Percentiles rank a stretch among this genome's conserved stretches.
phyloP scores from a whole-genome alignment of 2,888 invertebrate species.

The Epistrophella euchroma region DNA sequence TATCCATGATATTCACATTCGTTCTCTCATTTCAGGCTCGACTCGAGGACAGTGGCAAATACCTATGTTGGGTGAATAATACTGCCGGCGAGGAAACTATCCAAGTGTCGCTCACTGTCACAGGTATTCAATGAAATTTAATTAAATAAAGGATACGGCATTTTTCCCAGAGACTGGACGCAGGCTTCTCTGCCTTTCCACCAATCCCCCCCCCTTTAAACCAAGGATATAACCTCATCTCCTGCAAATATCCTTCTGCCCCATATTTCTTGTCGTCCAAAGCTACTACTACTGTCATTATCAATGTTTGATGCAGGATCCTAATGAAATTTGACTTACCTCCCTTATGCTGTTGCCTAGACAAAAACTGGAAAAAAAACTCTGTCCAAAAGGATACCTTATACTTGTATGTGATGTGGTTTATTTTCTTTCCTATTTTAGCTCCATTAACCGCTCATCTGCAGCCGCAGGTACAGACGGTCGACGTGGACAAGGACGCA shows the following conservation, averaged over 20 bases:
- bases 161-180: slow-evolving; percentile 24
- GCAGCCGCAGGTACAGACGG: slow-evolving; percentile 90
- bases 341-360: slow-evolving; percentile 3
- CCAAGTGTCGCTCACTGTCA: slow-evolving; percentile 90
- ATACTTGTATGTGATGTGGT: slow-evolving; percentile 7
- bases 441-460: slow-evolving; percentile 92
- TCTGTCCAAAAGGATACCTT: slow-evolving; percentile 21
- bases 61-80: slow-evolving; percentile 96
- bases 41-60: slow-evolving; percentile 93
- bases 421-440: slow-evolving; percentile 81
- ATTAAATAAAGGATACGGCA: slow-evolving; percentile 62
- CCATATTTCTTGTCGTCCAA: slow-evolving; percentile 32
- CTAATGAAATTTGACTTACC: slow-evolving; percentile 65
- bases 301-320: slow-evolving; percentile 40
- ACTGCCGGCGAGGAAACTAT: slow-evolving; percentile 93
- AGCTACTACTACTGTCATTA: slow-evolving; percentile 34
- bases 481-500: slow-evolving; percentile 93
- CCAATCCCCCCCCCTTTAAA: background rate
- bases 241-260: slow-evolving; percentile 40
- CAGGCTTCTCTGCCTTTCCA: background rate
- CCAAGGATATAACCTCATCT: slow-evolving; percentile 34
- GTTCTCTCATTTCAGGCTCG: slow-evolving; percentile 83
- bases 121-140: slow-evolving; percentile 85
- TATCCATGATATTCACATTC: background rate
- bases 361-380: slow-evolving; percentile 13